Percentiles rank a stretch among this genome's conserved stretches.
These are phyloP conservation scores for Pelecanoides urinatrix DNA, from an alignment of 2,113 vertebrate genomes.

Conservation along the genomic window DNA sequence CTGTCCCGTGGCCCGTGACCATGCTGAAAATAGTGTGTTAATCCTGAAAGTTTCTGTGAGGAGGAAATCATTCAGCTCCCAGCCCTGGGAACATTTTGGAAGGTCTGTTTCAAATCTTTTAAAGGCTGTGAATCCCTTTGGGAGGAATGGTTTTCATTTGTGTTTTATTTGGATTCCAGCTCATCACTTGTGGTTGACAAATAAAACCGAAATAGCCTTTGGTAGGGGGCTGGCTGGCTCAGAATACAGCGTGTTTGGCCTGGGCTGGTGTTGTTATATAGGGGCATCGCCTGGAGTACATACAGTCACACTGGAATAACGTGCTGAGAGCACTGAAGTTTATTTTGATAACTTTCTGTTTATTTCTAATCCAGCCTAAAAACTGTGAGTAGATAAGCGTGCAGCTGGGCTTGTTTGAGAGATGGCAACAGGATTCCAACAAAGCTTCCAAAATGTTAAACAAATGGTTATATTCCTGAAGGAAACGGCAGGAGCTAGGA, in stretches of 20 bases:
- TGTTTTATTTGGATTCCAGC: neutral
- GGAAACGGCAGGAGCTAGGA: neutral
- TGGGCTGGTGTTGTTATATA: neutral
- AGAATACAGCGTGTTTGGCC: neutral
- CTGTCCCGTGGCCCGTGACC: neutral
- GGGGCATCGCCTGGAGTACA: neutral
- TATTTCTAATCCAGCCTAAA: neutral
- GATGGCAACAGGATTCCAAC: neutral
- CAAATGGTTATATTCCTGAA: neutral
- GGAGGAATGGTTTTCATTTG: neutral
- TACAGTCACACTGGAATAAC: neutral
- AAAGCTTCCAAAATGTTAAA: neutral
- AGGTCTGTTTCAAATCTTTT: neutral
- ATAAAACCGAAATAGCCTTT: neutral
- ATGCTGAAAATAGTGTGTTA: neutral
- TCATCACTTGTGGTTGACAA: neutral
- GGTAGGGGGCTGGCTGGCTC: neutral
- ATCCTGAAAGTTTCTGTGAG: neutral
- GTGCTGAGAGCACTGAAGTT: neutral
- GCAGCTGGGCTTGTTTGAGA: neutral
- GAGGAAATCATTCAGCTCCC: neutral
- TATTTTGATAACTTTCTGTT: neutral
- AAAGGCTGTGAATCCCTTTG: neutral
- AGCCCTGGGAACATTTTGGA: neutral
- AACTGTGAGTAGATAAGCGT: neutral